Evolutionary conservation across 2,113 vertebrate species (phyloP).

Genomic region (Oceanodroma tethys): DNA sequence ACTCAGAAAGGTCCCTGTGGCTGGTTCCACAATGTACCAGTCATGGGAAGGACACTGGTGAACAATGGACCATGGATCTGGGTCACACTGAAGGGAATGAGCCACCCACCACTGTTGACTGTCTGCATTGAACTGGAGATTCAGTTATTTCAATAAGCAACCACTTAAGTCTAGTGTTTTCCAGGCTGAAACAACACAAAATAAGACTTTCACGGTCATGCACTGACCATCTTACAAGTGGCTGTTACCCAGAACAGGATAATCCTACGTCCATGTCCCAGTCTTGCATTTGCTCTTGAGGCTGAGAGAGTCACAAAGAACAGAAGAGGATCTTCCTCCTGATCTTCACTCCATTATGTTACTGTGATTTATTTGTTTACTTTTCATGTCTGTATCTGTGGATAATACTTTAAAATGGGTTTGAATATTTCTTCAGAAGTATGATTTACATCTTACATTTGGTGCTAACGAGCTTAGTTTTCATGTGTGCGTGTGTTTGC

Average conservation of each 20-base stretch:
- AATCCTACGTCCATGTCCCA: not conserved
- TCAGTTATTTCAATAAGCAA: not conserved
- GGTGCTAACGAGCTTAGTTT: not conserved
- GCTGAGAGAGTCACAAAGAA: not conserved
- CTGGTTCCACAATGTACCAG: not conserved
- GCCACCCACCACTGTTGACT: not conserved
- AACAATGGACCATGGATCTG: not conserved
- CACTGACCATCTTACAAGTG: not conserved
- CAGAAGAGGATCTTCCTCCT: not conserved
- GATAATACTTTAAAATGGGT: not conserved
- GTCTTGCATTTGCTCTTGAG: not conserved
- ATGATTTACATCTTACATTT: not conserved
- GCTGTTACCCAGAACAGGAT: not conserved
- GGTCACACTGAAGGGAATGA: not conserved
- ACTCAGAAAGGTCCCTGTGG: not conserved
- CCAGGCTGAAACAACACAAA: not conserved
- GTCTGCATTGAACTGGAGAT: not conserved
- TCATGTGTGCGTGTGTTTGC: not conserved
- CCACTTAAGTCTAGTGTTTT: not conserved
- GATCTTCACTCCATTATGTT: not conserved
- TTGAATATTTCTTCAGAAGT: not conserved
- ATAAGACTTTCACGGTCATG: not conserved
- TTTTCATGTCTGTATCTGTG: not conserved
- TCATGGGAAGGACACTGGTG: not conserved
- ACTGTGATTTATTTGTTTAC: not conserved